Conservation (phyloP, 2,797 vertebrate species). For the Pteropus rufus region DNA sequence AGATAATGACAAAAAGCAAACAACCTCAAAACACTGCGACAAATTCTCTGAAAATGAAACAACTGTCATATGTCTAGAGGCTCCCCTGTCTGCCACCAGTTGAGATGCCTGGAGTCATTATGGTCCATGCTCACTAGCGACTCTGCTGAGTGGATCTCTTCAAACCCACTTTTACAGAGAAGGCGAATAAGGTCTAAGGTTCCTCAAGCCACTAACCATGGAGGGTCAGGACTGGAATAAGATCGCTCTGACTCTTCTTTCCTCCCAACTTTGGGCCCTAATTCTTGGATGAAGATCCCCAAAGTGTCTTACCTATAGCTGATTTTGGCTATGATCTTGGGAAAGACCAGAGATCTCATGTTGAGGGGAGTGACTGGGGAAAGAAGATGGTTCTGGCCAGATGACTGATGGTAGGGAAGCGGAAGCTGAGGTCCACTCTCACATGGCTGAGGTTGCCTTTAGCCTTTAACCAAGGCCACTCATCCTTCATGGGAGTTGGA, state of each 20-base stretch:
- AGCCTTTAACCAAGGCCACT: background rate
- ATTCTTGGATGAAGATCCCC: background rate
- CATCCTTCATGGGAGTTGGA: background rate
- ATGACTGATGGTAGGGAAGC: accelerated
- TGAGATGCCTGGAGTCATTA: accelerated
- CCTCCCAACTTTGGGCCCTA: background rate
- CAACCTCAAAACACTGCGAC: background rate
- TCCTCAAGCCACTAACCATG: background rate
- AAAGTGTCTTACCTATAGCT: background rate
- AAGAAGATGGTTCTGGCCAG: background rate
- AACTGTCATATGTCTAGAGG: accelerated
- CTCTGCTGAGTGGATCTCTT: background rate
- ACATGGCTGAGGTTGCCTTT: background rate
- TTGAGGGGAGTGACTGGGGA: background rate
- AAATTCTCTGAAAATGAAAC: no score
- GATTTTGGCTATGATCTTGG: background rate
- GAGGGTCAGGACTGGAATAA: background rate
- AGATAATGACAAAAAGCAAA: background rate
- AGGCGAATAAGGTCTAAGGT: background rate
- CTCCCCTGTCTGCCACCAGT: accelerated
- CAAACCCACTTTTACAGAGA: background rate
- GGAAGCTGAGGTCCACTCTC: background rate
- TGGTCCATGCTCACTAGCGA: accelerated
- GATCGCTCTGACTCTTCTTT: background rate
- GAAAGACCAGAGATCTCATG: background rate